These are phyloP conservation scores for Triops cancriformis DNA, from an alignment of 1,140 invertebrate species.

Conservation along the genomic window DNA sequence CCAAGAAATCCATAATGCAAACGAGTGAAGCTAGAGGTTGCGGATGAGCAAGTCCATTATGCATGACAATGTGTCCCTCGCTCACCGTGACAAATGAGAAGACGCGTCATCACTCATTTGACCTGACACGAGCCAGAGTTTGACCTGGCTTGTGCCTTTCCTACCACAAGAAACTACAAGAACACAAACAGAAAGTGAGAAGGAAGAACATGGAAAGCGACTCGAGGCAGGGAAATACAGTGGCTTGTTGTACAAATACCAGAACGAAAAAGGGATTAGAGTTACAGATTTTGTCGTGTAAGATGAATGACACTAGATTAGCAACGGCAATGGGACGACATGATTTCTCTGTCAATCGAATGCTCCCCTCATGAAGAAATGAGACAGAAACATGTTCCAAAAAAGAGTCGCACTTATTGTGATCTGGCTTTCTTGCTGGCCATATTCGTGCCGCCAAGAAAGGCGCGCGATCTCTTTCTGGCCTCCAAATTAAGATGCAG, in stretches of 20 bases:
- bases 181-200: background rate
- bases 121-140: slow-evolving; percentile 4
- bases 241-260: background rate
- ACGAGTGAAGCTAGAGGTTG: background rate
- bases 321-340: background rate
- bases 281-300: background rate
- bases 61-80: slow-evolving; percentile 4
- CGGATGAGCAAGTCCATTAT: background rate
- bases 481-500: background rate
- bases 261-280: background rate
- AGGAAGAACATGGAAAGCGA: background rate
- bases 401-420: background rate
- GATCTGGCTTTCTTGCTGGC: background rate
- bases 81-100: slow-evolving; percentile 5
- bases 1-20: slow-evolving; percentile 3
- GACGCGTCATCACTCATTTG: background rate
- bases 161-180: background rate
- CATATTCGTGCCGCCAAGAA: background rate
- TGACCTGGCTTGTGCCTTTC: background rate
- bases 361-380: background rate
- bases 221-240: background rate
- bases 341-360: background rate
- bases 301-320: background rate
- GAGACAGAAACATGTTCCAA: too few relatives aligned
- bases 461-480: background rate